Percentiles rank a stretch among this genome's conserved stretches.
Evolutionary conservation across 2,888 invertebrate species (phyloP).

Genomic region (Sepiola atlantica): DNA sequence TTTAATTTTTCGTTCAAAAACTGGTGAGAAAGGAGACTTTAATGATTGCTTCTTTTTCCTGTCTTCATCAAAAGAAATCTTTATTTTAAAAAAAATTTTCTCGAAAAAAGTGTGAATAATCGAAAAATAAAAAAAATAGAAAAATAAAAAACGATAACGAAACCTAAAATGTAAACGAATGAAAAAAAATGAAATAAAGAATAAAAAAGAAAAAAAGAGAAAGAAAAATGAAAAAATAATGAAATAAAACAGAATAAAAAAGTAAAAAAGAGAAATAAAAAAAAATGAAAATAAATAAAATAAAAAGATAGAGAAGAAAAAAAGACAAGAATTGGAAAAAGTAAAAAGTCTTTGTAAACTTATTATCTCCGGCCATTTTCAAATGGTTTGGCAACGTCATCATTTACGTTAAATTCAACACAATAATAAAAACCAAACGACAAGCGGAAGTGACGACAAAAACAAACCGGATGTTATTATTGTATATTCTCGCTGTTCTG

Average conservation of each 20-base stretch:
- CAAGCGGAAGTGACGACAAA: neutral
- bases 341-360: neutral
- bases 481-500: neutral
- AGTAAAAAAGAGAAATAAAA: too few relatives aligned
- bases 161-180: neutral
- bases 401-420: neutral
- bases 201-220: neutral
- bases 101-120: neutral
- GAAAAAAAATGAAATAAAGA: neutral
- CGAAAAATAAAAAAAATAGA: neutral
- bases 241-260: neutral
- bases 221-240: neutral
- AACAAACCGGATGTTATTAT: neutral
- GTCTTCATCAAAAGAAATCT: too few relatives aligned
- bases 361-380: neutral
- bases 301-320: neutral
- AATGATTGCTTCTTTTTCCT: too few relatives aligned
- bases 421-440: neutral
- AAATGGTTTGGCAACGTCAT: neutral
- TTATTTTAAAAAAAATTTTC: too few relatives aligned
- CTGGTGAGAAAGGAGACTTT: too few relatives aligned
- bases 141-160: neutral
- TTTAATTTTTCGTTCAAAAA: too few relatives aligned
- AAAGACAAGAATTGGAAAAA: neutral
- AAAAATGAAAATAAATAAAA: neutral